Conservation (phyloP, 2,113 vertebrate species). For the Sarotherodon lohbergeri region DNA sequence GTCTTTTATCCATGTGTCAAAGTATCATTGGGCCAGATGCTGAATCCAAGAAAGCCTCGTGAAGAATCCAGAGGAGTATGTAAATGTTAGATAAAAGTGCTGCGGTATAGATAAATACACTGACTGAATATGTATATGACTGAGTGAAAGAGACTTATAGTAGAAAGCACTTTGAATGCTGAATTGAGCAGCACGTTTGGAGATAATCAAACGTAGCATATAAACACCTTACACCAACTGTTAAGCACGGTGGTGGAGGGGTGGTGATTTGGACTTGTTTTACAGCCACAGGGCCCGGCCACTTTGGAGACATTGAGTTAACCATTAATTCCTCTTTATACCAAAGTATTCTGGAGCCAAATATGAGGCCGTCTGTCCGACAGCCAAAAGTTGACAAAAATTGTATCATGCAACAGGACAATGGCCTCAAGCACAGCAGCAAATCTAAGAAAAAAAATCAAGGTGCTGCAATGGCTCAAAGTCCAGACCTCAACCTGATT, state of each 20-base stretch:
- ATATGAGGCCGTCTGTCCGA: accelerated
- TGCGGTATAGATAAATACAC: background rate
- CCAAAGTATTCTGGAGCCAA: too few species aligned
- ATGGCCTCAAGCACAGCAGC: background rate
- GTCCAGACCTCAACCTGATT: background rate
- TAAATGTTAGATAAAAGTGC: background rate
- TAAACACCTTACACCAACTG: background rate
- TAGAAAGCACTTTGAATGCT: background rate
- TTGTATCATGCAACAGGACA: background rate
- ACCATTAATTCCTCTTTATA: too few species aligned
- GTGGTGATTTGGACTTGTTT: background rate
- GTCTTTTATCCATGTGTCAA: too few species aligned
- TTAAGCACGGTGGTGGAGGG: background rate
- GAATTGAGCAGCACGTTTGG: background rate
- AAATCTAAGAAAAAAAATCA: background rate
- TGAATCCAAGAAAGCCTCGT: too few species aligned
- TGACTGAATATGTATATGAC: background rate
- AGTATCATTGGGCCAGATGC: too few species aligned
- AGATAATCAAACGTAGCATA: background rate
- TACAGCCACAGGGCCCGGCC: background rate
- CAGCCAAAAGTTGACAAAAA: background rate
- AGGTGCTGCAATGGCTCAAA: background rate
- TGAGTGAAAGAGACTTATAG: background rate
- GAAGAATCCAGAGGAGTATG: too few species aligned
- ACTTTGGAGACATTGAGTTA: background rate